Percentiles rank a stretch among this genome's conserved stretches.
Evolutionary conservation across 2,113 vertebrate species (phyloP).

Genomic region (Etheostoma spectabile): DNA sequence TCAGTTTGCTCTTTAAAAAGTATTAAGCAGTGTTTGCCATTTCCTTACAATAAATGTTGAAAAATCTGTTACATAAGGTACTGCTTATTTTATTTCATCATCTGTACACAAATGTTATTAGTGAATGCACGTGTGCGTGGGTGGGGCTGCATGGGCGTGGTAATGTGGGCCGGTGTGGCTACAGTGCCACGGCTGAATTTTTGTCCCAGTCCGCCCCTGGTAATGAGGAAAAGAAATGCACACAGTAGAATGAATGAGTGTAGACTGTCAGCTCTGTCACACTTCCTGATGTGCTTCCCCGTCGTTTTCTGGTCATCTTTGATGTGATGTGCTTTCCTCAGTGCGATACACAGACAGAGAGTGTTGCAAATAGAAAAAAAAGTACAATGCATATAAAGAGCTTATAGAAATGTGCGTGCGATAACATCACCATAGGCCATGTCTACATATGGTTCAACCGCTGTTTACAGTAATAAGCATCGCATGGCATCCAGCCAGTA

Average conservation of each 20-base stretch:
- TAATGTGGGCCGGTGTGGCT: too few species aligned
- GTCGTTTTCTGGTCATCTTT: slow-evolving; percentile 21
- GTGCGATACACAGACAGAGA: background rate
- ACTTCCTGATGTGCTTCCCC: slow-evolving; percentile 45
- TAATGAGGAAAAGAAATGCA: slow-evolving; percentile 15
- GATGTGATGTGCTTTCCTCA: slow-evolving; percentile 27
- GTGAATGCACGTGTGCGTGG: too few species aligned
- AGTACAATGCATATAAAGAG: background rate
- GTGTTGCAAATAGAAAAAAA: background rate
- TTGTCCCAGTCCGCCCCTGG: too few species aligned
- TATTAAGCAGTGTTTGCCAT: too few species aligned
- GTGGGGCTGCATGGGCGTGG: too few species aligned
- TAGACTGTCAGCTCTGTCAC: slow-evolving; percentile 51
- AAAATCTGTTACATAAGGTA: too few species aligned
- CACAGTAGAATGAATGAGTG: background rate
- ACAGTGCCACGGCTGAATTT: too few species aligned
- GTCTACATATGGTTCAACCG: slow-evolving; percentile 6
- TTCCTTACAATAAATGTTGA: too few species aligned
- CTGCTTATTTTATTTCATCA: too few species aligned
- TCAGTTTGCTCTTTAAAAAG: too few species aligned
- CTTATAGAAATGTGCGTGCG: background rate
- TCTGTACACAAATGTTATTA: too few species aligned
- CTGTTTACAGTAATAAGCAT: slow-evolving; percentile 1
- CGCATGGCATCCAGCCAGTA: slow-evolving; percentile 1
- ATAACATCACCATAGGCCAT: background rate